Evolutionary conservation across 2,113 vertebrate species (phyloP), one percentile per base, ranked within the genome.

Genomic region (Hyperopisus bebe): DNA sequence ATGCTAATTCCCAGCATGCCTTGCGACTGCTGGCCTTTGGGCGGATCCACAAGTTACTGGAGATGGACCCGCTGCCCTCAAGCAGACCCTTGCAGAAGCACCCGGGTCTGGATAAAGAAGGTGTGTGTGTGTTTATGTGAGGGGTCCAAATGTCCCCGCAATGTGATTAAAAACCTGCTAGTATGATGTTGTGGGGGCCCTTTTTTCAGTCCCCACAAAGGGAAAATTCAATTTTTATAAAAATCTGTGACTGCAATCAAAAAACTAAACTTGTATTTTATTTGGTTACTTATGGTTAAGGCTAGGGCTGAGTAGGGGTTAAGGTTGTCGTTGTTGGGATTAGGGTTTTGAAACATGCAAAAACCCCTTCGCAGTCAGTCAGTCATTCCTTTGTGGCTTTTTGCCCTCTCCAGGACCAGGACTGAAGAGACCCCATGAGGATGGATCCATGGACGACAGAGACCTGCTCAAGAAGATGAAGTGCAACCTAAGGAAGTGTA

Each of bases 391-490:
- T 85, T 8, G 24, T 27, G 10, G 10, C 24, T 5, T 24, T 4
- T 86, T 62, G 24, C 10, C 82, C 9, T 83, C 70, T 58, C 90
- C 93, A 96, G 96, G 95, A 55, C 96, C 96, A 90, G 97, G 97
- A 92, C 92, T 99, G 70, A 99, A 99, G 95, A 97, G 98, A 93
- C 98, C 98, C 0, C 99, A 98, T 87, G 98, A 99, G 92, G 98
- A 99, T 55, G 96, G 96, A 90, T 92, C 96, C 0, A 96, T 97
- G 93, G 98, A 99, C 24, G 98, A 99, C 94, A 99, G 98, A 94
- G 98, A 99, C 92, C 97, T 98, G 93, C 99, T 98, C 93, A 99
- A 99, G 94, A 99, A 98, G 95, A 99, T 99, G 98, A 99, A 98
- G 93, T 97, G 98, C 92, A 99, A 99, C 91, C 95, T 99, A 92